Evolutionary conservation across 2,888 invertebrate species (phyloP), one percentile per base, ranked within the genome.

Genomic region (Dolichopus griseipennis): DNA sequence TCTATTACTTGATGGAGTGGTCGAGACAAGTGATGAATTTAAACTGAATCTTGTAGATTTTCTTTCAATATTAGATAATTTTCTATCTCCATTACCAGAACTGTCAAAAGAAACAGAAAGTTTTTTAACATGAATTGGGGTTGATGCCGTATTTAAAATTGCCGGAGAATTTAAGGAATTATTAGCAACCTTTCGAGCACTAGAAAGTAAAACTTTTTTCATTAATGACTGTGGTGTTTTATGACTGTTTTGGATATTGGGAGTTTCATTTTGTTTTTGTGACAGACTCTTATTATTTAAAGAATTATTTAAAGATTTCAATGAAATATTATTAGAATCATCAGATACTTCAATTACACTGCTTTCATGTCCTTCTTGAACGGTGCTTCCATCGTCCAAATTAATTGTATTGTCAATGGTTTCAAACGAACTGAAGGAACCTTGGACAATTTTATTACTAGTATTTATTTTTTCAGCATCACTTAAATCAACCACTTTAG

Each of bases 151-250:
- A 3, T 52, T 37, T 9, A 65, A 21, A 15, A 12, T 52, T 15
- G 15, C 9, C 2, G 52, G 15, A 12, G 7, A 7, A 3, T 22
- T 27, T 0, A 12, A 10, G 15, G 27, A 22, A 10, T 6, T 63
- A 4, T 63, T 1, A 12, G 70, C 72, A 61, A 74, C 73, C 67
- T 79, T 79, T 62, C 77, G 79, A 12, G 77, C 77, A 68, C 78
- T 79, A n/a, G 77, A 75, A 6, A 79, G 61, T 34, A 79, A 66
- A 0, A 75, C 79, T 33, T 76, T 74, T 70, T 78, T 79, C 74
- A 77, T 78, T 3, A 79, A 68, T 0, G 79, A 78, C 34, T 76
- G 76, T 1, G 79, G 76, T 0, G 78, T 77, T 6, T 76, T 75
- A 22, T 78, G 76, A 8, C 77, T 75, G 2, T 72, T 75, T 3